These are phyloP conservation scores for Drosophila ambigua DNA, from an alignment of 1,140 invertebrate species.

Conservation along the genomic window DNA sequence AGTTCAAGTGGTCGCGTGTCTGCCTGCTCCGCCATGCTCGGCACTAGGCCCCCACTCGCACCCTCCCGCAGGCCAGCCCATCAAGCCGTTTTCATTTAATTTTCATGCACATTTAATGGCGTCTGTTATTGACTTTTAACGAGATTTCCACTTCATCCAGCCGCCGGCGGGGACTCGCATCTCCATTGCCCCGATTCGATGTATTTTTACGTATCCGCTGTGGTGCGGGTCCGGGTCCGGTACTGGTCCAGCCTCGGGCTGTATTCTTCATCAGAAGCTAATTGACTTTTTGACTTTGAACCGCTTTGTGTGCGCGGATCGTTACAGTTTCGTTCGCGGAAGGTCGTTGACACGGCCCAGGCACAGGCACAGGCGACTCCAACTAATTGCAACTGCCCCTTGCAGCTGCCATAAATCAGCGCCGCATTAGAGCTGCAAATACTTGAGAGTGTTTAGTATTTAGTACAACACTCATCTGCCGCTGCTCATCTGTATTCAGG, in stretches of 20 bases:
- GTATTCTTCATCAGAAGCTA: slow-evolving; percentile 36
- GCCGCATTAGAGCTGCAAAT: slow-evolving; percentile 31
- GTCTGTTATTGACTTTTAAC: slow-evolving; percentile 82
- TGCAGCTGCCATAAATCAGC: slow-evolving; percentile 56
- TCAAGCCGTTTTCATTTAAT: slow-evolving; percentile 72
- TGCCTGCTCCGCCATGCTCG: slow-evolving; percentile 1
- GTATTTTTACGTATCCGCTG: slow-evolving; percentile 48
- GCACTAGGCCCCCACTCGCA: too few relatives aligned
- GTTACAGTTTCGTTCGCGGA: slow-evolving; percentile 18
- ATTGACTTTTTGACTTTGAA: slow-evolving; percentile 82
- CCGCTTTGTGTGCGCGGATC: slow-evolving; percentile 13
- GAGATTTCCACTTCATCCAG: slow-evolving; percentile 70
- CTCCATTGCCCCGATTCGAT: slow-evolving; percentile 27
- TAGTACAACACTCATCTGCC: slow-evolving; percentile 44
- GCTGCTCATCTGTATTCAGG: slow-evolving; percentile 67
- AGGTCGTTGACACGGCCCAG: slow-evolving; percentile 60
- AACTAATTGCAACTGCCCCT: slow-evolving; percentile 27
- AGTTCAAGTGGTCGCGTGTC: slow-evolving; percentile 78
- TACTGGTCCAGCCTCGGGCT: neutral
- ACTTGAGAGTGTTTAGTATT: slow-evolving; percentile 49
- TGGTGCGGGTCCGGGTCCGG: neutral
- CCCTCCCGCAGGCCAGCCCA: slow-evolving; percentile 30
- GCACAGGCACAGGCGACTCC: slow-evolving; percentile 5
- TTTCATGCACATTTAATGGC: slow-evolving; percentile 80
- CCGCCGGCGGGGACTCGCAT: slow-evolving; percentile 18